Base-by-base conservation (phyloP, 1,140 invertebrate genomes). In the Gyrodactylus bullatarudis region DNA sequence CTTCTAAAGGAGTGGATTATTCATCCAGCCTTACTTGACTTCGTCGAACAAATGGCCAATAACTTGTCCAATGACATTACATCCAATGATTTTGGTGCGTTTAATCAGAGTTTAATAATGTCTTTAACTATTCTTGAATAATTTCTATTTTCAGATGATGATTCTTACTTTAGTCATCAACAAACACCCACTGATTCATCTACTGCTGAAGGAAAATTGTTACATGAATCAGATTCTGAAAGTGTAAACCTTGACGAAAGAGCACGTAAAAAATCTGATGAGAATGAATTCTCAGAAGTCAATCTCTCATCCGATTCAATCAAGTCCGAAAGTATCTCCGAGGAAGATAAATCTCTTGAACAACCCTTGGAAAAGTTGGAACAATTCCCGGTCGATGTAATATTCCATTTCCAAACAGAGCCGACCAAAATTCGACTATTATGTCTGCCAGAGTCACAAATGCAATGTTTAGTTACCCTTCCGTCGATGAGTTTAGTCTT, bases 371-470 rank as follows among this genome's bases (percentile, higher is more conserved):
- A 68, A 20, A 26, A 68, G 20, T 2, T 34, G 2, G 74, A 75
- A 75, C 25, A 73, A 77, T 96, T 97, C 79, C 93, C 93, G 0
- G 91, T 99, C 0, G 93, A 99, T 82, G 90, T 98, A 16, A 89
- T 98, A 76, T 92, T 99, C 2, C 94, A 95, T 80, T 91, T 97
- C 81, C 88, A 92, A 79, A 93, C 96, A 85, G 89, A 96, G 78
- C 91, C 92, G 0, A 93, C 91, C 20, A 89, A 89, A 0, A 92
- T 95, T 78, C 76, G 81, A n/a, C 80, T 82, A 72, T 91, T 90
- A 75, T 95, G 92, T 82, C 83, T 95, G 75, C 93, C 92, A 1
- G 87, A 91, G 0, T 95, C 91, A 1, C 81, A 90, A 73, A 91
- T 96, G 0, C 91, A 96, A 80, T 98, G 94, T 79, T 87, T 97